Conservation (phyloP, 30 jellyfish, hydroid and myxozoan genomes). For the Hydractinia symbiolongicarpus region DNA sequence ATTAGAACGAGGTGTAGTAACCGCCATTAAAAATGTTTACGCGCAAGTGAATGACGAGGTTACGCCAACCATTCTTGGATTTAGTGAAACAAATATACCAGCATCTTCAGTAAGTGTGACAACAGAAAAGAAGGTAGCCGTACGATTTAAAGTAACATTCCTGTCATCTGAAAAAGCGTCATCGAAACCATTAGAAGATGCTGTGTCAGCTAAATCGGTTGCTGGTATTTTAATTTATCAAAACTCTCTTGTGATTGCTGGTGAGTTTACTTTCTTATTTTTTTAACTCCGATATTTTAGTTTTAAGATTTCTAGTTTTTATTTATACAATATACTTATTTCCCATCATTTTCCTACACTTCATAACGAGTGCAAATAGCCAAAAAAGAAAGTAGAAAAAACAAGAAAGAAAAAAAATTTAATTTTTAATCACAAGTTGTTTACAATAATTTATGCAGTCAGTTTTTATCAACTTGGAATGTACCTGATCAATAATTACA, state of each 20-base stretch:
- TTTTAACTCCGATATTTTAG: background rate
- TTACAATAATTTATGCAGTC: too few species aligned
- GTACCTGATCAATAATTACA: too few species aligned
- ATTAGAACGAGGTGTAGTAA: conserved; percentile 29
- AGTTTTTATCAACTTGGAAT: too few species aligned
- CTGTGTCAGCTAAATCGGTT: background rate
- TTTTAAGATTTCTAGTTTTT: too few species aligned
- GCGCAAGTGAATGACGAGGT: conserved; percentile 9
- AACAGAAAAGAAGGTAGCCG: conserved; percentile 21
- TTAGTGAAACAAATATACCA: conserved; percentile 29
- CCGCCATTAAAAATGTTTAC: conserved; percentile 52
- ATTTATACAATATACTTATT: too few species aligned
- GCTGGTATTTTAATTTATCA: conserved; percentile 24
- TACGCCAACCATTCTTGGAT: conserved; percentile 8
- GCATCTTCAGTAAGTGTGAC: background rate
- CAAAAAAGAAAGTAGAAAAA: too few species aligned
- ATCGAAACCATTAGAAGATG: conserved; percentile 23
- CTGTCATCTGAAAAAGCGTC: conserved; percentile 4
- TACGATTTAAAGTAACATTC: conserved; percentile 10
- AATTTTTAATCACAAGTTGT: too few species aligned
- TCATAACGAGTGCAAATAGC: too few species aligned
- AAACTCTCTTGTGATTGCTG: conserved; percentile 25
- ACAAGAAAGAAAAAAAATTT: too few species aligned
- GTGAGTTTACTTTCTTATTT: conserved; percentile 15
- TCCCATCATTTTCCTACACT: too few species aligned